Percentiles rank a stretch among this genome's conserved stretches.
These are phyloP conservation scores for Carpatolechia fugitivella DNA, from an alignment of 2,888 invertebrate genomes.

Conservation along the genomic window DNA sequence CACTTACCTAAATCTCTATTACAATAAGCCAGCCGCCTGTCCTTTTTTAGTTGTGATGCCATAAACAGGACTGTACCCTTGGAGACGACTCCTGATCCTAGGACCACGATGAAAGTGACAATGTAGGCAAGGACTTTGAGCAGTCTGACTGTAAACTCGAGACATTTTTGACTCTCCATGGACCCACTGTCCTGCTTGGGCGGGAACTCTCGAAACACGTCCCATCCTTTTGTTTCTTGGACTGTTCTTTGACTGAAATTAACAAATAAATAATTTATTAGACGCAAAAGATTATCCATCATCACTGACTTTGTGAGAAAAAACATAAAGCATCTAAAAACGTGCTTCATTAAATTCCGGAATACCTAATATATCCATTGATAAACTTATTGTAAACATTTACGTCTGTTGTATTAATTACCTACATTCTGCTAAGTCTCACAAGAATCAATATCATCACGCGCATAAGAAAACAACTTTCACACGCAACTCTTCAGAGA, in stretches of 20 bases:
- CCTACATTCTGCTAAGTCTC: constrained; percentile 12
- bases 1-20: constrained; percentile 89
- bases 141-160: constrained; percentile 90
- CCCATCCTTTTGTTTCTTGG: constrained; percentile 96
- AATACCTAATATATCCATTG: neutral
- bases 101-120: constrained; percentile 90
- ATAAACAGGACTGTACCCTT: constrained; percentile 94
- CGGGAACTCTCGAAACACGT: constrained; percentile 96
- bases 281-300: neutral
- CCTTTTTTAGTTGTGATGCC: constrained; percentile 92
- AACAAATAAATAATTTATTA: constrained; percentile 18
- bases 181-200: constrained; percentile 93
- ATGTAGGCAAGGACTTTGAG: constrained; percentile 92
- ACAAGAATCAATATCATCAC: constrained; percentile 29
- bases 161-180: constrained; percentile 91
- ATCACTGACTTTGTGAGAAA: neutral
- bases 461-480: constrained; percentile 68
- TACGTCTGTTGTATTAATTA: constrained; percentile 1
- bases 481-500: constrained; percentile 59
- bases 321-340: neutral
- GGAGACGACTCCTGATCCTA: constrained; percentile 91
- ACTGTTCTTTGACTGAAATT: constrained; percentile 87
- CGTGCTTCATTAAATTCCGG: neutral
- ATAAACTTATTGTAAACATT: constrained; percentile 6
- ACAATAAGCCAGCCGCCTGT: constrained; percentile 88